phyloP scores from a whole-genome alignment of 2,797 vertebrate species.

The Petrocephalus schoutedeni region DNA sequence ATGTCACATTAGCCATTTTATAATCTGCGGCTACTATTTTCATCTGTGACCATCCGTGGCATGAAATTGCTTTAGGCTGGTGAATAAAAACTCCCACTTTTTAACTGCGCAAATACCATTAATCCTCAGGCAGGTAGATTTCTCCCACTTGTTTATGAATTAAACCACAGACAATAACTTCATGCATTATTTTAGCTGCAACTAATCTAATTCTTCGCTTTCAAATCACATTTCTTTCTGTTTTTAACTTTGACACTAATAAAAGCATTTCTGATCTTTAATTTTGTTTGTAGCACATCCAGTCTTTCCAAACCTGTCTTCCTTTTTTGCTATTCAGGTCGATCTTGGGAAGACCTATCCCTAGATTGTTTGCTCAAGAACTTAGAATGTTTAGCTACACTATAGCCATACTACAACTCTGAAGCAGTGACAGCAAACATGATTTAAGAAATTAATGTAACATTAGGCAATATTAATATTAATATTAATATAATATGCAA shows the following conservation, averaged over 20 bases:
- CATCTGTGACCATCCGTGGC: background rate
- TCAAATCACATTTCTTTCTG: background rate
- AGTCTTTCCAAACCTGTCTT: background rate
- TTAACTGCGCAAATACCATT: constrained; percentile 7
- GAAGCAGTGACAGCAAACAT: background rate
- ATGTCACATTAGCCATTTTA: background rate
- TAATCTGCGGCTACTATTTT: background rate
- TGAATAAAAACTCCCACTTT: background rate
- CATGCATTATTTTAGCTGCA: background rate
- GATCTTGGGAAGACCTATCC: background rate
- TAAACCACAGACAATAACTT: background rate
- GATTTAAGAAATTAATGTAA: background rate
- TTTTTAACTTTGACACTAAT: background rate
- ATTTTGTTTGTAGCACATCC: background rate
- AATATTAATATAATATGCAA: background rate
- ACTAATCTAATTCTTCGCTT: background rate
- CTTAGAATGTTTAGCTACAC: background rate
- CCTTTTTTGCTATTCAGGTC: background rate
- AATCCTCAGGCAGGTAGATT: background rate
- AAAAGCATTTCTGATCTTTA: background rate
- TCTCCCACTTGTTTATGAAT: background rate
- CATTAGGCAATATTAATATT: background rate
- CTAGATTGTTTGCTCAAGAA: background rate
- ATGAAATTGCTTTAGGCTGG: background rate
- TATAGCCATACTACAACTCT: background rate